Percentiles rank a stretch among this genome's conserved stretches.
phyloP scores from a whole-genome alignment of 2,113 vertebrate species.

The Tragulus kanchil region DNA sequence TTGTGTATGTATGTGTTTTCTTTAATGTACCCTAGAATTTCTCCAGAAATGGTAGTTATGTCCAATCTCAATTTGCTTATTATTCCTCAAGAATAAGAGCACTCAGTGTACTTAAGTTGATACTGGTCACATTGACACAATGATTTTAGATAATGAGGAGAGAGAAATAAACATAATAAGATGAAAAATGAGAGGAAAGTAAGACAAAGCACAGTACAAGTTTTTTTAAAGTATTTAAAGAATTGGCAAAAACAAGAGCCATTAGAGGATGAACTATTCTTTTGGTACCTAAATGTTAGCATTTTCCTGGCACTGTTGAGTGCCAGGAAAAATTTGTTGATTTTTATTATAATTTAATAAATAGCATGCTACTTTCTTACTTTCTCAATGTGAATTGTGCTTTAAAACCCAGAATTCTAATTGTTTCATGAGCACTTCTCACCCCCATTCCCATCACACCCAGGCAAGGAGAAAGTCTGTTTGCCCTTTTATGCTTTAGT shows the following conservation, averaged over 20 bases:
- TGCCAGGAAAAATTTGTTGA: too few species aligned
- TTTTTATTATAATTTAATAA: background rate
- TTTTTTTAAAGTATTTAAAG: background rate
- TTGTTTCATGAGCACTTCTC: background rate
- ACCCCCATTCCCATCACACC: background rate
- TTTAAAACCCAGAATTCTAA: background rate
- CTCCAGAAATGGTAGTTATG: background rate
- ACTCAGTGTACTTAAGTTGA: background rate
- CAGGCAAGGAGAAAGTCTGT: background rate
- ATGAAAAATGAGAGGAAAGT: background rate
- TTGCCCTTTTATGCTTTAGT: background rate
- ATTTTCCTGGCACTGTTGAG: too few species aligned
- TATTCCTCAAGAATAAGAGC: conserved; percentile 7
- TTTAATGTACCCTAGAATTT: background rate
- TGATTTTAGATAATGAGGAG: background rate
- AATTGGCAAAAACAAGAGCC: background rate
- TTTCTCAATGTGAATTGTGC: background rate
- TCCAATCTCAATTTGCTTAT: background rate
- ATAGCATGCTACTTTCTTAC: background rate
- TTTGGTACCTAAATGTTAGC: background rate
- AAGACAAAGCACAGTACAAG: background rate
- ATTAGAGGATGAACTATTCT: background rate
- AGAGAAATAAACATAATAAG: background rate
- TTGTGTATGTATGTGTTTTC: background rate
- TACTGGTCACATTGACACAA: background rate